phyloP scores from a whole-genome alignment of 2,888 invertebrate species.

The Electrophaes corylata region DNA sequence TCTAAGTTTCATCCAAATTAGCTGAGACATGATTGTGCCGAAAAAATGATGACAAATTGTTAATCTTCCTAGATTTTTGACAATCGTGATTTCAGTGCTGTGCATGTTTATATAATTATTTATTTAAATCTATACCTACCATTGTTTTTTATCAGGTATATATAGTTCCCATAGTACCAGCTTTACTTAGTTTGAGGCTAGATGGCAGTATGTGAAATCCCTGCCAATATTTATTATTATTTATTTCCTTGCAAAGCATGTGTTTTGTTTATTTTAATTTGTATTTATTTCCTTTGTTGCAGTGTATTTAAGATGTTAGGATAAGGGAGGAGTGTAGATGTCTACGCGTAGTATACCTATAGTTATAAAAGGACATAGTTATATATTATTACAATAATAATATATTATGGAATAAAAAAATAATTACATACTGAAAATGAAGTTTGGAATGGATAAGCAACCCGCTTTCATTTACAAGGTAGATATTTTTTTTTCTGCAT shows the following conservation, averaged over 20 bases:
- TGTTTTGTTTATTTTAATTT: conserved; percentile 62
- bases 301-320: conserved; percentile 83
- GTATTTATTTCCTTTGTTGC: conserved; percentile 74
- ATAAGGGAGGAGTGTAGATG: conserved; percentile 80
- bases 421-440: conserved; percentile 59
- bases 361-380: conserved; percentile 81
- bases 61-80: too few species aligned
- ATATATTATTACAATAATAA: conserved; percentile 84
- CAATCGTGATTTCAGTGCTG: neutral
- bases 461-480: conserved; percentile 77
- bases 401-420: conserved; percentile 75
- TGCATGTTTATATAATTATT: conserved; percentile 9
- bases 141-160: too few species aligned
- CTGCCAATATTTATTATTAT: too few species aligned
- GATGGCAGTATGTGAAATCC: too few species aligned
- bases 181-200: too few species aligned
- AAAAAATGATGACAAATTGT: too few species aligned
- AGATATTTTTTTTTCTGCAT: conserved; percentile 55
- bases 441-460: conserved; percentile 69
- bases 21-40: too few species aligned
- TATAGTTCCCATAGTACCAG: too few species aligned
- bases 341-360: conserved; percentile 80
- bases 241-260: conserved; percentile 13
- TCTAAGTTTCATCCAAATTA: too few species aligned
- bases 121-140: too few species aligned